Base-by-base conservation (phyloP, 2,888 invertebrate species). In the Cryptus viduatorius region DNA sequence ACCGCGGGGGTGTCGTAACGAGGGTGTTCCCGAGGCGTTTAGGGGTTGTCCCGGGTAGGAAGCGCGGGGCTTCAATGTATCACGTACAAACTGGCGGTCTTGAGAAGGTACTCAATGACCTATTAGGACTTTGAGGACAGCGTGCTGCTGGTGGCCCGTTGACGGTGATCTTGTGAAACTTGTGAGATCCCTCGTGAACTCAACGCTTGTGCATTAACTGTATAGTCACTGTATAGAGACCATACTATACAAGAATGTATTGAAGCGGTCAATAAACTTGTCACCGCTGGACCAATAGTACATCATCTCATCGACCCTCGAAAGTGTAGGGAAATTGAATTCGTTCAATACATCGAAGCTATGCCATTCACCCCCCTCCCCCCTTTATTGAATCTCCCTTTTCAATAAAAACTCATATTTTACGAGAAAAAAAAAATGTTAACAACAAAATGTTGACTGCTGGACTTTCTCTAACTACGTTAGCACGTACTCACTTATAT, bases 301-400 rank as follows among this genome's bases (percentile, higher is more conserved):
- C 86, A 89, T 89, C 89, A 88, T 88, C 85, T 50, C 42, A 29
- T 56, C 14, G 69, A 75, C 42, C 65, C 42, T 46, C 42, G 67
- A 37, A 19, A 71, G 64, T 46, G 69, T 69, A 64, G 61, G 68
- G 77, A 85, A 82, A 80, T 86, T 79, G 79, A 65, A 78, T 69
- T 72, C 19, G 8, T 56, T 64, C 59, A 14, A 79, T 53, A 56
- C 53, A 50, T 29, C 50, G 69, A 76, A 82, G 72, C 78, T 79
- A 48, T 73, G 53, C 12, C 10, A 50, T 53, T 81, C 86, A 84
- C 88, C n/a, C n/a, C n/a, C n/a, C n/a, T n/a, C n/a, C n/a, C n/a
- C n/a, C n/a, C n/a, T 89, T 88, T 86, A 87, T 86, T n/a, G n/a
- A 89, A 89, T 87, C 69, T 29, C 48, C 88, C 88, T 24, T 86